Conservation (phyloP, 2,888 invertebrate genomes). For the Eupithecia exiguata region DNA sequence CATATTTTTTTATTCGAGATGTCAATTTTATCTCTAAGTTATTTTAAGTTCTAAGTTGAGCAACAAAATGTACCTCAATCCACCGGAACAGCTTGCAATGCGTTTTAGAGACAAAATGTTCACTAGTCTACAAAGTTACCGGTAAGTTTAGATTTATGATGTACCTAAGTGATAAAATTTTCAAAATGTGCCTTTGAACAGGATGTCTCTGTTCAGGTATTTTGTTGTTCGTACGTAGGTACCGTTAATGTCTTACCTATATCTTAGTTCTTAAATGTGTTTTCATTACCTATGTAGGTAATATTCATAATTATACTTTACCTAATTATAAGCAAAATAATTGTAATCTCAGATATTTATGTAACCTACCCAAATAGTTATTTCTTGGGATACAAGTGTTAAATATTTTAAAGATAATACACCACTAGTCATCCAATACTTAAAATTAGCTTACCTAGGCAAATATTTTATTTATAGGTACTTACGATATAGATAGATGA, state of each 20-base stretch:
- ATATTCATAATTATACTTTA: too few species aligned
- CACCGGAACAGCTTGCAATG: not conserved
- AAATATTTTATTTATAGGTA: not conserved
- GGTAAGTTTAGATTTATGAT: too few species aligned
- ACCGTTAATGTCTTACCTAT: not conserved
- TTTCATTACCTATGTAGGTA: too few species aligned
- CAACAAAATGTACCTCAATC: not conserved
- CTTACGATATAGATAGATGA: not conserved
- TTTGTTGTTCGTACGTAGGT: not conserved
- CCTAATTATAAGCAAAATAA: not conserved
- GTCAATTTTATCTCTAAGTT: not conserved
- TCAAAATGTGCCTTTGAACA: not conserved
- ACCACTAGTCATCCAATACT: not conserved
- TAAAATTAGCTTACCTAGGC: not conserved
- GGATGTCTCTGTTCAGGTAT: not conserved
- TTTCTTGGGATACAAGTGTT: not conserved
- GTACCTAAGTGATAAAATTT: not conserved
- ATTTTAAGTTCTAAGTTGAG: not conserved
- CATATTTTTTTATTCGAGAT: not conserved
- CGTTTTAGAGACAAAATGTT: too few species aligned
- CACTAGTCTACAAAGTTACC: too few species aligned
- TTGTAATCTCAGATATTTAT: not conserved
- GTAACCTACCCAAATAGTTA: not conserved
- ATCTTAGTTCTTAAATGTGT: not conserved
- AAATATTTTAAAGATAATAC: not conserved